These are phyloP conservation scores for Sparus aurata DNA, from an alignment of 2,797 vertebrate species.

Conservation along the genomic window DNA sequence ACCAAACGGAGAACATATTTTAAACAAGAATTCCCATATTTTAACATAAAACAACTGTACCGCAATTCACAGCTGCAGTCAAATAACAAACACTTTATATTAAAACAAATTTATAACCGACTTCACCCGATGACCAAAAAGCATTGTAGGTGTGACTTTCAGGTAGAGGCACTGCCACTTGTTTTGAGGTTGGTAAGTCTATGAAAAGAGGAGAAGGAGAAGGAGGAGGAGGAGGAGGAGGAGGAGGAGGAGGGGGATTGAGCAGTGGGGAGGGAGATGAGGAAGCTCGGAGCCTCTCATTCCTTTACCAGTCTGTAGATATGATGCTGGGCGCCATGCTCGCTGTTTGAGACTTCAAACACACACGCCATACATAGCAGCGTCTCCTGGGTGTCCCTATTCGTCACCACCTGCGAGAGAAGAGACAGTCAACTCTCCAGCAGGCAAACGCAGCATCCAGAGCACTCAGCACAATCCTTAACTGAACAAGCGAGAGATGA, in stretches of 20 bases:
- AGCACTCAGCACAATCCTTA: background rate
- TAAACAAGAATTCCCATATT: constrained; percentile 84
- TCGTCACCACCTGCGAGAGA: constrained; percentile 94
- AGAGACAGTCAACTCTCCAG: constrained; percentile 2
- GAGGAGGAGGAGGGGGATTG: too few species aligned
- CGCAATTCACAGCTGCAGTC: constrained; percentile 97
- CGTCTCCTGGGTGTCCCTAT: constrained; percentile 99
- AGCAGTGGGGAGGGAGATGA: background rate
- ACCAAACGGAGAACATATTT: constrained; percentile 86
- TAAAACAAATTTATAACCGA: constrained; percentile 84
- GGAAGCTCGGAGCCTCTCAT: constrained; percentile 80
- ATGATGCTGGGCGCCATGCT: constrained; percentile 99
- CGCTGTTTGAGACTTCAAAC: constrained; percentile 99
- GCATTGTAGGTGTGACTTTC: constrained; percentile 88
- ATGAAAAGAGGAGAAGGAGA: constrained; percentile 70
- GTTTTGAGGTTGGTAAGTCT: constrained; percentile 95
- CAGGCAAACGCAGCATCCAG: background rate
- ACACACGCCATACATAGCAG: constrained; percentile 99
- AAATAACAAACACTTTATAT: constrained; percentile 90
- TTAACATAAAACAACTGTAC: constrained; percentile 96
- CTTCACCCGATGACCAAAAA: constrained; percentile 91
- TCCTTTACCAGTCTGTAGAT: constrained; percentile 99
- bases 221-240: too few species aligned
- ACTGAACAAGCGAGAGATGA: background rate
- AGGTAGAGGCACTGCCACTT: constrained; percentile 95